Base-by-base conservation (phyloP, 92 coral and sea anemone genomes). In the Chrysogorgia sp. region DNA sequence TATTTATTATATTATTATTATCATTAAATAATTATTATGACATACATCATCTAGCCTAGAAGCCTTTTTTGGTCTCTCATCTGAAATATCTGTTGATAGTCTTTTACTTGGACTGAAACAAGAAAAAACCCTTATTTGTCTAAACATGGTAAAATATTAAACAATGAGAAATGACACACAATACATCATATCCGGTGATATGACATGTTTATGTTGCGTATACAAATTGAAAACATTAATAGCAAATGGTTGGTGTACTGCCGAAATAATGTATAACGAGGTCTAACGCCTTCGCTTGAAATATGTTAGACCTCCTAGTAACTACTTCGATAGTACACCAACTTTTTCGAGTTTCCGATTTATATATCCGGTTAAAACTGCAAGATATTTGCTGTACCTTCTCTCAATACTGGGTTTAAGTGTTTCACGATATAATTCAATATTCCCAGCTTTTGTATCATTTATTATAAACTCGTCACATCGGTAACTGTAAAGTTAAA, bases 401-500 rank as follows among this genome's bases (percentile, higher is more conserved):
- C 49, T 71, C 34, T 55, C 78, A 7, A 31, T 21, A 30, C 31
- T 69, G 21, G 34, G 15, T 41, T 40, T 24, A 47, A 94, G 90
- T 40, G 88, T 76, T 41, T 92, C 96, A 35, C 98, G 79, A 40
- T 92, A 85, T 68, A 88, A 72, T 79, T 94, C 97, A 23, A 94
- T 91, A 41, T 91, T 93, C 14, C 97, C 97, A 20, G 86, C 65
- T 74, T 89, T 91, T 10, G 93, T 96, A 63, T 96, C 99, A 61
- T 96, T 96, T 34, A 96, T 84, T 34, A 96, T 87, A 72, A 96
- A 96, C 45, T 96, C 99, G 63, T 96, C 99, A 80, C 99, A 96
- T 23, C 87, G 82, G 64, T 96, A 96, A 85, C 99, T 96, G 82
- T 25, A 60, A 71, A 64, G 62, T 60, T 77, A 55, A 79, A 1